Base-by-base conservation (phyloP, 1,140 invertebrate species). In the Drosophila arawakana region DNA sequence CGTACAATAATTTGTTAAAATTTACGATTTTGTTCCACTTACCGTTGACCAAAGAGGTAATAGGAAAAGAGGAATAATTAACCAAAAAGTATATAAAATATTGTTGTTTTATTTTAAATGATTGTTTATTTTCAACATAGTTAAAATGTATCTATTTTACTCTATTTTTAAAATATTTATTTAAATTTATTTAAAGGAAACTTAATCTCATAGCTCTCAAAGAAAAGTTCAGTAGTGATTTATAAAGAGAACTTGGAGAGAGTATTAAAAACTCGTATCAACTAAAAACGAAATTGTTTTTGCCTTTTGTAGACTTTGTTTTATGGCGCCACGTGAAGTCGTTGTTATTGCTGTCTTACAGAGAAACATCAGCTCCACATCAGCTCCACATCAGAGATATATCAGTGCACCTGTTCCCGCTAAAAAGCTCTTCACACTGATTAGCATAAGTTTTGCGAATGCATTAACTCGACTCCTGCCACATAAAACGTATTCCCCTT, bases 401-500 rank as follows among this genome's bases (percentile, higher is more conserved):
- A 58, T 13, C 30, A 35, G 10, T 44, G 62, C 69, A 72, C 69
- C 62, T 72, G 69, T 52, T 57, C 15, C 34, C 25, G n/a, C 13
- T 34, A 10, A 35, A 13, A 43, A 43, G n/a, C 50, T 37, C 50
- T 54, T 54, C 50, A 54, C 34, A 54, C 60, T 72, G 62, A 72
- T 72, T 72, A 72, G 61, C 69, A 66, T 72, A 58, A 49, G 44
- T 49, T 25, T 54, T 37, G 50, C 2, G 10, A 68, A 39, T 39
- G 52, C 69, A 65, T 71, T 47, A 49, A 65, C 18, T 30, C 41
- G 55, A 43, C 11, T 6, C 35, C 10, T 34, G 25, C 18, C 2
- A 30, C 46, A 69, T 69, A 60, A 69, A 60, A 60, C 34, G 55
- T 49, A 15, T 50, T 15, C 44, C 15, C 43, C 10, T 49, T 13